A percentile compares a stretch with the other conserved stretches of the same genome.
Conservation (phyloP, 1,140 invertebrate genomes). For the Penaeus indicus region DNA sequence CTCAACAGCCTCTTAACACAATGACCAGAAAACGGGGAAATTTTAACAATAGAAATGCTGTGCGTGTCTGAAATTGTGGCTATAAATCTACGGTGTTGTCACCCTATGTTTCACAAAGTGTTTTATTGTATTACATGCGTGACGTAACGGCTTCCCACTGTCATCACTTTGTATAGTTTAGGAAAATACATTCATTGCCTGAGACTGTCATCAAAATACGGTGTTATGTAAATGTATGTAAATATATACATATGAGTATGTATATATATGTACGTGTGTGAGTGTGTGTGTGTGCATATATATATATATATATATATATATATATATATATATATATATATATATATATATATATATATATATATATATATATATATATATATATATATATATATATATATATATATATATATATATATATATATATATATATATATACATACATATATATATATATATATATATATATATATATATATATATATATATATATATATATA, state of each 20-base stretch:
- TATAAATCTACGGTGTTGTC: too few relatives aligned
- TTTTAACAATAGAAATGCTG: too few relatives aligned
- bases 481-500: too few relatives aligned
- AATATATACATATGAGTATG: constrained; percentile 4
- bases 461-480: too few relatives aligned
- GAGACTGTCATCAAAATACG: neutral
- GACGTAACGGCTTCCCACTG: too few relatives aligned
- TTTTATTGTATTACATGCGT: too few relatives aligned
- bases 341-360: neutral
- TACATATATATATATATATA: neutral
- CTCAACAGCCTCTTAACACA: neutral
- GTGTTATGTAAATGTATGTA: neutral
- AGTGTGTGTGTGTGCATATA: neutral
- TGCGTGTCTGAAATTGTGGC: too few relatives aligned
- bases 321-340: too few relatives aligned
- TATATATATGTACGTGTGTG: neutral
- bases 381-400: too few relatives aligned
- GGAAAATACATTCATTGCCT: too few relatives aligned
- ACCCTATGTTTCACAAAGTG: too few relatives aligned
- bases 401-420: constrained; percentile 11
- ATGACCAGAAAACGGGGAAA: neutral
- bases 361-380: constrained; percentile 20
- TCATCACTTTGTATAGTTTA: too few relatives aligned
- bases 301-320: constrained; percentile 25
- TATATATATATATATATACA: constrained; percentile 10